phyloP scores from a whole-genome alignment of 2,797 vertebrate genomes.

The Pseudomugil tenellus region DNA sequence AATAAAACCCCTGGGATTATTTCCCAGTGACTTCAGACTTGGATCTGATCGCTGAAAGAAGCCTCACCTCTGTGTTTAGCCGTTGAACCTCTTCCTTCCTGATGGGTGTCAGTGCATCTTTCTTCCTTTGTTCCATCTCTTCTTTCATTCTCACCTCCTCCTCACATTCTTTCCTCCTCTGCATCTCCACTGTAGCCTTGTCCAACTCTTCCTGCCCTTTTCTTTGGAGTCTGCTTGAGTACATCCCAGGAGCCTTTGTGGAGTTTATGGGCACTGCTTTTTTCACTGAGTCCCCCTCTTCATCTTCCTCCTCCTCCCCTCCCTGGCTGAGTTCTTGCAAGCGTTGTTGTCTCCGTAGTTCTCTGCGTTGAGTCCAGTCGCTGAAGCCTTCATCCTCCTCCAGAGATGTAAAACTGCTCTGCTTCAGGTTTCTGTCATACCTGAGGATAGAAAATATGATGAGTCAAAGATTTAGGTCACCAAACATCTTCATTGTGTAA shows the following conservation, averaged over 20 bases:
- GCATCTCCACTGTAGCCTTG: constrained; percentile 22
- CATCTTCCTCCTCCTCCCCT: constrained; percentile 54
- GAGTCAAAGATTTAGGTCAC: not conserved
- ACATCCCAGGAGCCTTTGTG: constrained; percentile 9
- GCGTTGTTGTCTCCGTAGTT: constrained; percentile 77
- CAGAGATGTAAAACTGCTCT: constrained; percentile 72
- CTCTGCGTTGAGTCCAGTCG: constrained; percentile 91
- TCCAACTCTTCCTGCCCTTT: constrained; percentile 43
- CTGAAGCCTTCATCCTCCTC: constrained; percentile 96
- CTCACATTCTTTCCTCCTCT: constrained; percentile 28
- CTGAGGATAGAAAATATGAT: constrained; percentile 52
- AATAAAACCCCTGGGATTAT: no score
- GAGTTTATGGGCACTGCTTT: constrained; percentile 24
- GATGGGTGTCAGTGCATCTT: constrained; percentile 26
- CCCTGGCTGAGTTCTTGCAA: constrained; percentile 65
- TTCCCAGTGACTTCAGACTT: not conserved
- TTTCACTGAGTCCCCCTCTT: constrained; percentile 34
- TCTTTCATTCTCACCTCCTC: constrained; percentile 44
- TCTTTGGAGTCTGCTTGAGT: constrained; percentile 37
- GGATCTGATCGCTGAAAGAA: not conserved
- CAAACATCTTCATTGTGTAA: not conserved
- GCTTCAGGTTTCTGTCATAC: constrained; percentile 76
- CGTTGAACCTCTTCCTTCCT: constrained; percentile 52
- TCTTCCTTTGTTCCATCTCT: constrained; percentile 41
- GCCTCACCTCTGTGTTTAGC: constrained; percentile 52